Conservation (phyloP, 2,888 invertebrate species). For the Diploptera punctata region DNA sequence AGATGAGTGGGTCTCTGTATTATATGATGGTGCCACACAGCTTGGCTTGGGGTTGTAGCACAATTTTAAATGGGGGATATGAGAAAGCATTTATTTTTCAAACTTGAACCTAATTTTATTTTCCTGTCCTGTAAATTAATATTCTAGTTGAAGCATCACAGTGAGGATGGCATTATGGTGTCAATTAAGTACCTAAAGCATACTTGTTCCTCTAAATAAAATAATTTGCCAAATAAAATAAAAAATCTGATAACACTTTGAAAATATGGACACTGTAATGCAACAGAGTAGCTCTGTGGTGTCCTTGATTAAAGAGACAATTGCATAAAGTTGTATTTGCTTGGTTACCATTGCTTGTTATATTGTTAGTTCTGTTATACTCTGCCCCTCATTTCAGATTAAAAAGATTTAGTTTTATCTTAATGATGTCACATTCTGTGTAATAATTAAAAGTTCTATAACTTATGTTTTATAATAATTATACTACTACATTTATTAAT, state of each 20-base stretch:
- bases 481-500: conserved; percentile 39
- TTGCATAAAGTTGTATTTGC: conserved; percentile 12
- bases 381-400: not conserved
- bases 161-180: not conserved
- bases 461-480: conserved; percentile 40
- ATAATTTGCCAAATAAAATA: conserved; percentile 4
- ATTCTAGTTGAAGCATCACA: not conserved
- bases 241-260: not conserved
- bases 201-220: not conserved
- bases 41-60: conserved; percentile 6
- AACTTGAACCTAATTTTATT: conserved; percentile 14
- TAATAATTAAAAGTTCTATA: conserved; percentile 35
- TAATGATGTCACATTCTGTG: conserved; percentile 30
- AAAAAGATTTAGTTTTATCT: not conserved
- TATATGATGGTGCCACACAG: not conserved
- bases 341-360: conserved; percentile 30
- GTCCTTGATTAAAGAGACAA: conserved; percentile 5
- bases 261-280: not conserved
- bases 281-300: not conserved
- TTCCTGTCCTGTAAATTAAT: conserved; percentile 11
- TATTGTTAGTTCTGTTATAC: conserved; percentile 10
- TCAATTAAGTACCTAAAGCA: conserved; percentile 6
- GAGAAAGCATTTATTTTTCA: conserved; percentile 24
- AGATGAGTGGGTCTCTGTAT: not conserved
- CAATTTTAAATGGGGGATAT: conserved; percentile 7